Evolutionary conservation across 1,140 invertebrate genomes (phyloP).

Genomic region (Megathymus violae): DNA sequence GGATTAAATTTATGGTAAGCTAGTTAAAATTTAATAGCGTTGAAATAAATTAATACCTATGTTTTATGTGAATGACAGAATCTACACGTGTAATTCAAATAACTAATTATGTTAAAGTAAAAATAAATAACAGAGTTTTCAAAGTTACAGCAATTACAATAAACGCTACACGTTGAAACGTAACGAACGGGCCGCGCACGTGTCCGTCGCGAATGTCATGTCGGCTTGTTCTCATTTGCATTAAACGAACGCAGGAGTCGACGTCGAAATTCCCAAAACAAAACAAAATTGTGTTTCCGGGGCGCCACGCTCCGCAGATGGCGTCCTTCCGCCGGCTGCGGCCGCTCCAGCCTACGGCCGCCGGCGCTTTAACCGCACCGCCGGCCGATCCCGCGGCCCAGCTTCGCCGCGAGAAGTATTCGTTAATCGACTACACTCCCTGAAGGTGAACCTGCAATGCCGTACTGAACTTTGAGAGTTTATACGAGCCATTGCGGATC

Average conservation of each 20-base stretch:
- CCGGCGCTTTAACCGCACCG: conserved; percentile 29
- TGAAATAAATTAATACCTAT: too few species aligned
- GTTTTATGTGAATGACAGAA: too few species aligned
- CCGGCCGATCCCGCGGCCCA: conserved; percentile 15
- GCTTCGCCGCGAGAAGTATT: conserved; percentile 22
- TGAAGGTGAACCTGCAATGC: conserved; percentile 60
- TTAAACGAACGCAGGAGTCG: conserved; percentile 50
- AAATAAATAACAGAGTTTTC: conserved; percentile 31
- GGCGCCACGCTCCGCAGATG: conserved; percentile 67
- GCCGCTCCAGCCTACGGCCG: conserved; percentile 51
- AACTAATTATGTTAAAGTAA: too few species aligned
- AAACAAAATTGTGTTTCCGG: conserved; percentile 75
- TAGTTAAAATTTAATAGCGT: too few species aligned
- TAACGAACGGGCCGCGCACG: conserved; percentile 54
- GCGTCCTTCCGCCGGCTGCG: conserved; percentile 73
- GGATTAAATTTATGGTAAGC: too few species aligned
- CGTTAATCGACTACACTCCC: conserved; percentile 38
- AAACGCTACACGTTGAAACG: conserved; percentile 37
- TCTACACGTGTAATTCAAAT: too few species aligned
- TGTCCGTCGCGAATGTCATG: conserved; percentile 55
- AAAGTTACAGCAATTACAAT: conserved; percentile 22
- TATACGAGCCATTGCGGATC: conserved; percentile 48
- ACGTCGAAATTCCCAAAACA: conserved; percentile 65
- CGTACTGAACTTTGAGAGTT: conserved; percentile 42
- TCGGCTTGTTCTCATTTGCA: conserved; percentile 45